A percentile compares a stretch with the other conserved stretches of the same genome.
phyloP scores from a whole-genome alignment of 2,888 invertebrate species.

The Gymnoscelis rufifasciata region DNA sequence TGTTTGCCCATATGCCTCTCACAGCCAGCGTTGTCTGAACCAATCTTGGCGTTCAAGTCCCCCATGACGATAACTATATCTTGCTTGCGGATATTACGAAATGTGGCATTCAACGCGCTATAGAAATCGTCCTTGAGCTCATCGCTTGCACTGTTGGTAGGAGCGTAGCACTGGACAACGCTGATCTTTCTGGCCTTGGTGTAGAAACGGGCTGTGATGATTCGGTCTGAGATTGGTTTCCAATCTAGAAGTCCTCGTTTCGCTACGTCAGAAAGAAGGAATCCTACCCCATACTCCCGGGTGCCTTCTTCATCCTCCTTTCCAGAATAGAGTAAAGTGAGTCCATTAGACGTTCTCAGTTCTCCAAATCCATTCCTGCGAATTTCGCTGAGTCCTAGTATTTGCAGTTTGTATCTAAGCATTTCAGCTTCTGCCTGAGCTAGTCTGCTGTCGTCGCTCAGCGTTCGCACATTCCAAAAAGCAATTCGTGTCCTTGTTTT shows the following conservation, averaged over 20 bases:
- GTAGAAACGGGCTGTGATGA: neutral
- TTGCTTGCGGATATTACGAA: neutral
- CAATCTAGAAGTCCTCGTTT: neutral
- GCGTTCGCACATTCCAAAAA: neutral
- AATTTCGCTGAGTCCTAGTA: neutral
- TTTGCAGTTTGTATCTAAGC: neutral
- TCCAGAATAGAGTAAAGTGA: neutral
- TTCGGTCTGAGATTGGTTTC: neutral
- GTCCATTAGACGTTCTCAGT: neutral
- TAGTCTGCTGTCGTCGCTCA: neutral
- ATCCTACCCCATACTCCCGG: neutral
- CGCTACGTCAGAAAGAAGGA: neutral
- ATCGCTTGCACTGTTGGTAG: too few species aligned
- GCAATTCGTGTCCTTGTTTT: slow-evolving; percentile 21
- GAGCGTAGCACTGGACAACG: too few species aligned
- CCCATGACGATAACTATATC: neutral
- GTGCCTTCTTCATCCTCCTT: neutral
- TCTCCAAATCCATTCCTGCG: neutral
- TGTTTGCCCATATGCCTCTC: neutral
- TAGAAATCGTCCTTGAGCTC: too few species aligned
- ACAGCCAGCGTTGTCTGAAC: neutral
- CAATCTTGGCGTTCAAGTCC: neutral
- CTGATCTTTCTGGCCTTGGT: neutral
- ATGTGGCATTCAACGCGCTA: too few species aligned
- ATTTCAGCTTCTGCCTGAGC: neutral